Base-by-base conservation (phyloP, 2,888 invertebrate genomes). In the Limenitis arthemis region DNA sequence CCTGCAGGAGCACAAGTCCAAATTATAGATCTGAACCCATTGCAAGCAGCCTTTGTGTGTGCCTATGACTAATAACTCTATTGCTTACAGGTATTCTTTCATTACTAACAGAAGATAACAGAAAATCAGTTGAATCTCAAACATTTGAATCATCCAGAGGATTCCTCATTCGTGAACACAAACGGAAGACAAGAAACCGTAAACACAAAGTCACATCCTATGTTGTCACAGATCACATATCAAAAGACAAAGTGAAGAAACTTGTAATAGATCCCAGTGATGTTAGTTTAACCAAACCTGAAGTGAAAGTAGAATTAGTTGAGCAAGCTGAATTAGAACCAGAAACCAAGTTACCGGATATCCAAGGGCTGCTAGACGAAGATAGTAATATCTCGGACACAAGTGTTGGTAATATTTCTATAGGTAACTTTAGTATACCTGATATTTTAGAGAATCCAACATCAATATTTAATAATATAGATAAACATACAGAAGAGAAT, bases 341-440 rank as follows among this genome's bases (percentile, higher is more conserved):
- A 40, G 12, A 9, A 5, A 5, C n/a, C 30, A 32, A 30, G 38
- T 50, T 62, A 1, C 61, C 59, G 2, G 71, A 73, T 5, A 43
- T 66, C 20, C 62, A 48, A 30, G 29, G 36, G 6, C 42, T 58
- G 5, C 42, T 67, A 1, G 56, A 65, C 9, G 80, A 82, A 0
- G 70, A 72, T 7, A 67, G 67, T 39, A 67, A 63, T 30, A 61
- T 68, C 20, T 79, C 81, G 0, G 68, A 67, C 1, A 62, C 63
- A 4, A 78, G 76, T 51, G 5, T 56, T 0, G 69, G 72, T 7
- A 69, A 68, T 8, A 32, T 72, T 1, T 77, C 79, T 0, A 30
- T 62, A 0, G 55, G 65, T 0, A 73, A 69, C 0, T 20, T 51
- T 36, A 7, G 66, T 62, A 61, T 61, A 29, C 55, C 67, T 0